Evolutionary conservation across 2,888 invertebrate genomes (phyloP).

Genomic region (Stenichneumon culpator): DNA sequence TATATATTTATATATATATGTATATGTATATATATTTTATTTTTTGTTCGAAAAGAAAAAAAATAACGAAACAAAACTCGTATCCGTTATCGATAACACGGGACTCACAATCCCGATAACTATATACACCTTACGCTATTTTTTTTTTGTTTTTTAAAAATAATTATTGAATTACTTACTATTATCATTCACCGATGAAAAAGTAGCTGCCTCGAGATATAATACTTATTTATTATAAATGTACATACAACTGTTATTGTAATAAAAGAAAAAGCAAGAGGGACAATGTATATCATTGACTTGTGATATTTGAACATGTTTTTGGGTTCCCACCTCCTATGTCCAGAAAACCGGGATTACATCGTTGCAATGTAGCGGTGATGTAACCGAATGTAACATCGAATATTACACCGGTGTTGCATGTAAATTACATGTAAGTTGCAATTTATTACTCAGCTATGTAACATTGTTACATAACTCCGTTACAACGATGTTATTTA

Average conservation of each 20-base stretch:
- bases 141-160: conserved; percentile 65
- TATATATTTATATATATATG: not conserved
- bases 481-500: too few species aligned
- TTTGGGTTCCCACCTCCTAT: not conserved
- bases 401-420: too few species aligned
- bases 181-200: conserved; percentile 74
- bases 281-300: conserved; percentile 63
- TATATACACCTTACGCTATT: conserved; percentile 70
- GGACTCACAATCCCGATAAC: conserved; percentile 66
- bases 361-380: not conserved
- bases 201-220: conserved; percentile 80
- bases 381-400: too few species aligned
- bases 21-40: conserved; percentile 61
- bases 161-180: conserved; percentile 53
- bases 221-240: conserved; percentile 84
- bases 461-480: too few species aligned
- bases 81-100: conserved; percentile 66
- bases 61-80: not conserved
- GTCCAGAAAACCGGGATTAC: not conserved
- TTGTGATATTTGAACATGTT: not conserved
- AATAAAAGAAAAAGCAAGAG: conserved; percentile 81
- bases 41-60: conserved; percentile 67
- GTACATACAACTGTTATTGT: conserved; percentile 83
- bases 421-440: too few species aligned
- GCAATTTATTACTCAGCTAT: too few species aligned